These are phyloP conservation scores for Xanthia icteritia DNA, from an alignment of 2,888 invertebrate species.

Conservation along the genomic window DNA sequence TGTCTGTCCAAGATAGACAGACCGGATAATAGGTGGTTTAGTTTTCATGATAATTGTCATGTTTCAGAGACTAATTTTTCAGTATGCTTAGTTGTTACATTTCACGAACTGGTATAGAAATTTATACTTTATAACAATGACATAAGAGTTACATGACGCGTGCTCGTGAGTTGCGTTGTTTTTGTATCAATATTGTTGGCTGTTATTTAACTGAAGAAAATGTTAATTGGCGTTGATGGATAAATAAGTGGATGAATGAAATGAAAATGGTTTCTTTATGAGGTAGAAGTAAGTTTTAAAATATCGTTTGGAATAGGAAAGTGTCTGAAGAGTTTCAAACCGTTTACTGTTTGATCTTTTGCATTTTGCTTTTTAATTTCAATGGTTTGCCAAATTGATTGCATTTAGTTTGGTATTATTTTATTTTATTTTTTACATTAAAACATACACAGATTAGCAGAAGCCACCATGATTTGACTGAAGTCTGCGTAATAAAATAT, in stretches of 20 bases:
- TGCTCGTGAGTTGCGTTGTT: neutral
- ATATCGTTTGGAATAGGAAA: neutral
- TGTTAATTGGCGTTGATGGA: neutral
- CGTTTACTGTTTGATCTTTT: neutral
- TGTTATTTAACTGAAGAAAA: constrained; percentile 11
- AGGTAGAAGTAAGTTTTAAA: neutral
- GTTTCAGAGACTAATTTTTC: constrained; percentile 24
- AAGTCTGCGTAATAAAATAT: neutral
- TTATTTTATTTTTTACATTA: neutral
- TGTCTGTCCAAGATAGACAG: constrained; percentile 25
- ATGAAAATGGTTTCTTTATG: neutral
- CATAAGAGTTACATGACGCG: fast-evolving
- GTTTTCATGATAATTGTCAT: constrained; percentile 34
- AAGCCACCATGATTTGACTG: neutral
- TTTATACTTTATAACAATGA: neutral
- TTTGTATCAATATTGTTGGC: neutral
- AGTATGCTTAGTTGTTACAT: neutral
- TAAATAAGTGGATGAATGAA: constrained; percentile 15
- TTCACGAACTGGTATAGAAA: constrained; percentile 15
- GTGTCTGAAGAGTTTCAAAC: neutral
- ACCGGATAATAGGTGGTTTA: constrained; percentile 37
- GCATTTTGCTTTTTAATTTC: neutral
- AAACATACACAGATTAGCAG: too few species aligned
- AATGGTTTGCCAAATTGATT: neutral
- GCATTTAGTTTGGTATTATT: neutral